Percentiles rank a stretch among this genome's conserved stretches.
Evolutionary conservation across 1,140 invertebrate genomes (phyloP).

Genomic region (Penaeus indicus): DNA sequence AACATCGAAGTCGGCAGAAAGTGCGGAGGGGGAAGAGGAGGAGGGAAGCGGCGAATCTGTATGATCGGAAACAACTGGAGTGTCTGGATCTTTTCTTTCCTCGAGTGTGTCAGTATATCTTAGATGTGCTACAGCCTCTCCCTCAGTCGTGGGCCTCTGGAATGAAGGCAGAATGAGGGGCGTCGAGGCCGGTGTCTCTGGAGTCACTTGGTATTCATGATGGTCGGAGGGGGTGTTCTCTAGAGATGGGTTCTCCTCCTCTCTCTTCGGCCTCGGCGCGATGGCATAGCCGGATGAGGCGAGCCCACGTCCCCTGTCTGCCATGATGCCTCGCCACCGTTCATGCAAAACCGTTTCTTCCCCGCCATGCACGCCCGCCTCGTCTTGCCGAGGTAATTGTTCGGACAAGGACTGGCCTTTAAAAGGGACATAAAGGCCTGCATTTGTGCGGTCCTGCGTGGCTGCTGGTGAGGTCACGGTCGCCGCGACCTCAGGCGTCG

Average conservation of each 20-base stretch:
- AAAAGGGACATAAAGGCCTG: too few relatives aligned
- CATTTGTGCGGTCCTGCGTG: too few relatives aligned
- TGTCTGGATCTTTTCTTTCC: not conserved
- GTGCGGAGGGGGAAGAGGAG: not conserved
- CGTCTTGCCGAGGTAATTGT: too few relatives aligned
- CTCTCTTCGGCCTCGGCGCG: not conserved
- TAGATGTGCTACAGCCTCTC: not conserved
- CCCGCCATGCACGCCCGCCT: not conserved
- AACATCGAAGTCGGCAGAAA: not conserved
- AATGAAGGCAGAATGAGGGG: slow-evolving; percentile 7
- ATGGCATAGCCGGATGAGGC: not conserved
- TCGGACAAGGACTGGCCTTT: too few relatives aligned
- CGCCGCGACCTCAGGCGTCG: too few relatives aligned
- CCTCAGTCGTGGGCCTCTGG: not conserved
- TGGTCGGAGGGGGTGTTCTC: slow-evolving; percentile 12
- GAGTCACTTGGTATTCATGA: slow-evolving; percentile 58
- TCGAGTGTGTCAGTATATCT: not conserved
- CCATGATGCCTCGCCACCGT: slow-evolving; percentile 1
- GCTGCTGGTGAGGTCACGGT: too few relatives aligned
- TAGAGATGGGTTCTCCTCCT: slow-evolving; percentile 18
- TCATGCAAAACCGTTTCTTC: not conserved
- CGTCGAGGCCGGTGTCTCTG: slow-evolving; percentile 14
- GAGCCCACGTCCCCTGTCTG: not conserved
- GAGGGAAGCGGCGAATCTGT: not conserved
- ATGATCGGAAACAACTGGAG: not conserved